phyloP scores from a whole-genome alignment of 2,888 invertebrate species.

The Nemurella pictetii region DNA sequence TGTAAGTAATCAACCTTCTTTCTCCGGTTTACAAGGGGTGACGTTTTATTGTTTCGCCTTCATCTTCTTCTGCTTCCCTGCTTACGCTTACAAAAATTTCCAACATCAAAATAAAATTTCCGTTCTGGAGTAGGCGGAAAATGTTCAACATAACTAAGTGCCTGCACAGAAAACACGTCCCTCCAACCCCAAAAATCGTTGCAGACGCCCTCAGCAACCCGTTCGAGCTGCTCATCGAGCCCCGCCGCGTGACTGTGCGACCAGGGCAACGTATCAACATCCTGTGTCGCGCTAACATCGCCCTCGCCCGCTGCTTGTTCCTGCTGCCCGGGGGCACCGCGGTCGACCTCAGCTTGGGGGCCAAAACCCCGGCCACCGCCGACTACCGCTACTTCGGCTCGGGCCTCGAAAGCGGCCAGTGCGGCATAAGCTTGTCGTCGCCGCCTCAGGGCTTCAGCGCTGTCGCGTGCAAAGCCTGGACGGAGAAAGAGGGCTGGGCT shows the following conservation, averaged over 20 bases:
- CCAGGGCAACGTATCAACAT: background rate
- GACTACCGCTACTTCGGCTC: conserved; percentile 24
- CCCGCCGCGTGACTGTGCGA: conserved; percentile 4
- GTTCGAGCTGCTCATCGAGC: conserved; percentile 1
- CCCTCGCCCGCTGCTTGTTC: conserved; percentile 1
- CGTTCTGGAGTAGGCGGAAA: too few relatives aligned
- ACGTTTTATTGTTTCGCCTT: too few relatives aligned
- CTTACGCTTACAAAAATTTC: too few relatives aligned
- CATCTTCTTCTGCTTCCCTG: too few relatives aligned
- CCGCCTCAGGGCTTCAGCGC: background rate
- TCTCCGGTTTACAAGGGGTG: too few relatives aligned
- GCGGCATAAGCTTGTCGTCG: conserved; percentile 9
- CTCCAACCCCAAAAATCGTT: too few relatives aligned
- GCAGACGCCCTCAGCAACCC: background rate
- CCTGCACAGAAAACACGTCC: too few relatives aligned
- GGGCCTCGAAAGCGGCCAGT: conserved; percentile 17
- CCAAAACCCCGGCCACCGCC: background rate
- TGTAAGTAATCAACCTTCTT: too few relatives aligned
- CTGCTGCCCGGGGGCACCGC: background rate
- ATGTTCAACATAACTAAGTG: too few relatives aligned
- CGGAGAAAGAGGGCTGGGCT: conserved; percentile 10
- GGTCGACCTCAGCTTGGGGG: conserved; percentile 11
- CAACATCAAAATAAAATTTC: too few relatives aligned
- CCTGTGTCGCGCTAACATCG: conserved; percentile 1
- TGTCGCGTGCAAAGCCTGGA: conserved; percentile 9